Base-by-base conservation (phyloP, 2,888 invertebrate species). In the Trichopoda pennipes region DNA sequence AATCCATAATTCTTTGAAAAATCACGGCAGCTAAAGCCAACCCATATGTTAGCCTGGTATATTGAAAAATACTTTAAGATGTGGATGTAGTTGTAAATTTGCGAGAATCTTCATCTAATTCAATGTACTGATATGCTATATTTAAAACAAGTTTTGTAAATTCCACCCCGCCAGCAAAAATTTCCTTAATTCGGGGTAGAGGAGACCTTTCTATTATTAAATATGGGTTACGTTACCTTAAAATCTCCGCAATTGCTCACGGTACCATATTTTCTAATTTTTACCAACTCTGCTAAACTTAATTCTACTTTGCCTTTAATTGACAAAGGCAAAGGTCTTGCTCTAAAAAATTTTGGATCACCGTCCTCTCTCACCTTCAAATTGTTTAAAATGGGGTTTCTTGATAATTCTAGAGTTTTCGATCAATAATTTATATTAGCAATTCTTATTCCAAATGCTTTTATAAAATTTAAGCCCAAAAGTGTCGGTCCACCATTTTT, bases 1-100 rank as follows among this genome's bases (percentile, higher is more conserved):
- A 51, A 64, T 89, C 89, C 66, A 89, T 84, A 6, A 84, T 83
- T 80, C 84, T 81, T 68, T 89, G 88, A 84, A 89, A 90, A 84
- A 90, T 89, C 14, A 88, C 86, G 16, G 88, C 87, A 1, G 89
- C 89, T 28, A 88, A 87, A 28, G 89, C 88, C 56, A 87, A 87
- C 0, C 90, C 89, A 84, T 86, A 89, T 10, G 89, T 87, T 23
- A 89, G 58, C 19, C 84, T 38, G 0, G 74, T 85, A 56, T 85
- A 83, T 60, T 77, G 78, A 58, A 80, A 84, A 17, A 47, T 1
- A 16, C 44, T 6, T 16, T 44, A 16, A 16, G 44, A 44, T 1
- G 44, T 44, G 2, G 44, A 44, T 2, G 16, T 44, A 6, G 44
- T 44, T 6, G 44, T 44, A 47, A 17, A 47, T 17, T 47, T 85